These are phyloP conservation scores for Chaunax sp. DNA, from an alignment of 2,797 vertebrate species.

Conservation along the genomic window DNA sequence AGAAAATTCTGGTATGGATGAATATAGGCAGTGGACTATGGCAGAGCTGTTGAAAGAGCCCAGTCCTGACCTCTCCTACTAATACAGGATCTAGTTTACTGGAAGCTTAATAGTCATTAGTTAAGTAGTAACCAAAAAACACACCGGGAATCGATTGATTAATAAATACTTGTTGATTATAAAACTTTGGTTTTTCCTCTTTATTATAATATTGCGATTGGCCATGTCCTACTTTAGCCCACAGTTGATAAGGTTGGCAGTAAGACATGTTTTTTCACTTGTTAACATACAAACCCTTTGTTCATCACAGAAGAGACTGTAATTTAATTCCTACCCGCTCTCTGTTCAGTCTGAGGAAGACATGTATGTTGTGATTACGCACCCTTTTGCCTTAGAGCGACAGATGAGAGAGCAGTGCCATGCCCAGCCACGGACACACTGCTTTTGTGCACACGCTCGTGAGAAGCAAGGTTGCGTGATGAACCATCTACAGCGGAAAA, in stretches of 20 bases:
- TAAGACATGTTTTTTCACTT: background rate
- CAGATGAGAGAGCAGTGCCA: constrained; percentile 95
- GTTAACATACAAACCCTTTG: constrained; percentile 3
- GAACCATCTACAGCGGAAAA: constrained; percentile 96
- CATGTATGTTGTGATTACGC: constrained; percentile 90
- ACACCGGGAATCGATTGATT: background rate
- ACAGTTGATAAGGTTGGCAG: constrained; percentile 2
- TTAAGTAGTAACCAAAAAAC: background rate
- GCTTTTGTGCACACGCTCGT: constrained; percentile 95
- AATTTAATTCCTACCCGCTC: constrained; percentile 55
- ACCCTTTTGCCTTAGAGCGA: constrained; percentile 98
- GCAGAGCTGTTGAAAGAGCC: constrained; percentile 73
- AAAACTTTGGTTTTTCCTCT: background rate
- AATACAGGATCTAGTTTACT: background rate
- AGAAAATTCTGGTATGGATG: constrained; percentile 50
- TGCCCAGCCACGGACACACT: constrained; percentile 89
- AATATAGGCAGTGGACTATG: constrained; percentile 54
- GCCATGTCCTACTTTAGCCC: constrained; percentile 1
- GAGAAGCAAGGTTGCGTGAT: constrained; percentile 97
- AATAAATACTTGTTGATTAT: background rate
- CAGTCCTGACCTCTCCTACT: constrained; percentile 44
- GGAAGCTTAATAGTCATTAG: background rate
- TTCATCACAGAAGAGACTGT: constrained; percentile 23
- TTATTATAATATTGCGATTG: constrained; percentile 18
- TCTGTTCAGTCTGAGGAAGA: constrained; percentile 74